These are phyloP conservation scores for Eupithecia dodoneata DNA, from an alignment of 2,888 invertebrate genomes.

Conservation along the genomic window DNA sequence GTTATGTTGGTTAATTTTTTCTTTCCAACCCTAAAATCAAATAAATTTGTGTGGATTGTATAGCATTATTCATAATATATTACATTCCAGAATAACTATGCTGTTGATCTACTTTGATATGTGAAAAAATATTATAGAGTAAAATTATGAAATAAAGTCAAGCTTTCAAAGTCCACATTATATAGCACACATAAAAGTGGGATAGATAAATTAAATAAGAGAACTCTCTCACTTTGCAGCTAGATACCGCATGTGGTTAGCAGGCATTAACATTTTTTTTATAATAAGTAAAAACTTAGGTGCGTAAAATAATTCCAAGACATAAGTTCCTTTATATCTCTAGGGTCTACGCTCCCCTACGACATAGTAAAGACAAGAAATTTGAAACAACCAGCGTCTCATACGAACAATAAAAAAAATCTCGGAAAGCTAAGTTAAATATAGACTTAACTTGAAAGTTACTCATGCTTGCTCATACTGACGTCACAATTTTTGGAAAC, in stretches of 20 bases:
- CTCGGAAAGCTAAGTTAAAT: slow-evolving; percentile 19
- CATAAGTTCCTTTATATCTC: not conserved
- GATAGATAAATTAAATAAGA: not conserved
- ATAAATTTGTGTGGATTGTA: too few species aligned
- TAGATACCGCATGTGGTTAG: too few species aligned
- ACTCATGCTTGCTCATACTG: slow-evolving; percentile 25
- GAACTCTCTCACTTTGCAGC: not conserved
- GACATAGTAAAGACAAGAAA: not conserved
- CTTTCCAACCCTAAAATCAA: too few species aligned
- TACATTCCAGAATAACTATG: not conserved
- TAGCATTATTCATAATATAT: too few species aligned
- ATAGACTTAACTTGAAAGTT: slow-evolving; percentile 32
- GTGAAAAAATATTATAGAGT: not conserved
- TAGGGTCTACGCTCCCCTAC: not conserved
- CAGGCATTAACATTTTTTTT: too few species aligned
- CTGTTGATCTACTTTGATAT: not conserved
- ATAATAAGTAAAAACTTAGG: too few species aligned
- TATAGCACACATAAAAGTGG: not conserved
- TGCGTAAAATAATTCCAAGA: not conserved
- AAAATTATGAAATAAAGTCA: not conserved
- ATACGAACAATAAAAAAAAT: not conserved
- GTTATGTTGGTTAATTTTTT: too few species aligned
- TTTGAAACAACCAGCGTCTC: not conserved
- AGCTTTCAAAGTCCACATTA: not conserved
- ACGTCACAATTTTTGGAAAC: slow-evolving; percentile 36